Base-by-base conservation (phyloP, 2,797 vertebrate genomes). In the Hyperoplus immaculatus region DNA sequence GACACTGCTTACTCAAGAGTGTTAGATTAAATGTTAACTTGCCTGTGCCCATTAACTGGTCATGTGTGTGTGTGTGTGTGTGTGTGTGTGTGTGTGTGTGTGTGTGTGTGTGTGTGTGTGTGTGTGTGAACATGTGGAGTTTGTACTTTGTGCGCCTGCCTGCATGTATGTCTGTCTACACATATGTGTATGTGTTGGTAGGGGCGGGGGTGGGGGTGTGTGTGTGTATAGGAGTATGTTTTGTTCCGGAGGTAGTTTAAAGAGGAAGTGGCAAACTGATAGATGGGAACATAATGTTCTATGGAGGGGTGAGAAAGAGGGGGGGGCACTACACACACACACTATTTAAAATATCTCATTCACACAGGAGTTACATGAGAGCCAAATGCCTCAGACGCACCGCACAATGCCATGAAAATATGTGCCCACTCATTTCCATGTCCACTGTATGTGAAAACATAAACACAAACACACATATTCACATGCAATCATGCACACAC, bases 241-340 rank as follows among this genome's bases (percentile, higher is more conserved):
- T 29, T 29, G 29, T 29, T 29, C 29, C 1, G 15, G 84, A 80
- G 75, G 77, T 85, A 81, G 80, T 84, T 89, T 64, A 66, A 66
- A 12, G 69, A 90, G 87, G 82, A 90, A 91, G 84, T 91, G 79
- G 66, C 78, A 85, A 88, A 88, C 71, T 80, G 85, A 90, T 85
- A 83, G 69, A 87, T 81, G 85, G 75, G 93, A 91, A 93, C 89
- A 93, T 51, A 91, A 90, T 93, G 91, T 93, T 89, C 91, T 79
- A 57, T 74, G 3, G 72, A 71, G 60, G 64, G 65, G 58, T 66
- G 80, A 59, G 41, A 69, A 41, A 83, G n/a, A 78, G 71, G 72
- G 61, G 10, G 45, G 39, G n/a, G 0, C 63, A 38, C 57, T 47
- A n/a, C n/a, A 21, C 50, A 55, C 42, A 59, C 21, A 58, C 53